These are phyloP conservation scores for Odontesthes bonariensis DNA, from an alignment of 2,113 vertebrate species.

Conservation along the genomic window DNA sequence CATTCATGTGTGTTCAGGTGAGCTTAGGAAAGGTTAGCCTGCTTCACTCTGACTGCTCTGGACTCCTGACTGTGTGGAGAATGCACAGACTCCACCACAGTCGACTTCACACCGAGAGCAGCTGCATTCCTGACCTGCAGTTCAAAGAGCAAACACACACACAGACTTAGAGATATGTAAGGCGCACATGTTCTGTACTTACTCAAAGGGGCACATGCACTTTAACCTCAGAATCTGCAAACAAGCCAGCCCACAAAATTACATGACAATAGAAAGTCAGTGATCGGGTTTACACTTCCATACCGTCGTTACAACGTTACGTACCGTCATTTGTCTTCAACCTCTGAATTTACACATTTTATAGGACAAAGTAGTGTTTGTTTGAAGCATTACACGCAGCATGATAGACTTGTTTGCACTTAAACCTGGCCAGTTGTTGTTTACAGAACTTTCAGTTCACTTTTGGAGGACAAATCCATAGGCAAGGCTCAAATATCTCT, in stretches of 20 bases:
- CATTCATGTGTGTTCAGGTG: constrained; percentile 39
- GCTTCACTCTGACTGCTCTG: constrained; percentile 13
- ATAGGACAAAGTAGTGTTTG: background rate
- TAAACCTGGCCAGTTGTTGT: background rate
- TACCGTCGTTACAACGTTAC: too few relatives aligned
- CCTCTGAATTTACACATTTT: background rate
- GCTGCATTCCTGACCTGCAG: constrained; percentile 81
- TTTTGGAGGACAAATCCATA: background rate
- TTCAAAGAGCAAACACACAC: constrained; percentile 79
- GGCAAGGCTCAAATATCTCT: background rate
- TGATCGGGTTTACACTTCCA: constrained; percentile 10
- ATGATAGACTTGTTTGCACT: background rate
- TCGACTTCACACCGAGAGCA: constrained; percentile 75
- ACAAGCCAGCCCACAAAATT: constrained; percentile 26
- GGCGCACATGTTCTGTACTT: constrained; percentile 22
- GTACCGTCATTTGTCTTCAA: background rate
- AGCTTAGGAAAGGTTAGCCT: constrained; percentile 14
- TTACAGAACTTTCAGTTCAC: background rate
- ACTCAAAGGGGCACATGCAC: constrained; percentile 1
- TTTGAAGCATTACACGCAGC: background rate
- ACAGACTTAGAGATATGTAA: constrained; percentile 24
- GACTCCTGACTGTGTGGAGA: constrained; percentile 62
- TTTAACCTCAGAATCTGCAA: constrained; percentile 23
- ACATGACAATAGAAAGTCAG: constrained; percentile 33
- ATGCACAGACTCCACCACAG: constrained; percentile 63